Evolutionary conservation across 2,888 invertebrate species (phyloP).

Genomic region (Drosophila engyochracea): DNA sequence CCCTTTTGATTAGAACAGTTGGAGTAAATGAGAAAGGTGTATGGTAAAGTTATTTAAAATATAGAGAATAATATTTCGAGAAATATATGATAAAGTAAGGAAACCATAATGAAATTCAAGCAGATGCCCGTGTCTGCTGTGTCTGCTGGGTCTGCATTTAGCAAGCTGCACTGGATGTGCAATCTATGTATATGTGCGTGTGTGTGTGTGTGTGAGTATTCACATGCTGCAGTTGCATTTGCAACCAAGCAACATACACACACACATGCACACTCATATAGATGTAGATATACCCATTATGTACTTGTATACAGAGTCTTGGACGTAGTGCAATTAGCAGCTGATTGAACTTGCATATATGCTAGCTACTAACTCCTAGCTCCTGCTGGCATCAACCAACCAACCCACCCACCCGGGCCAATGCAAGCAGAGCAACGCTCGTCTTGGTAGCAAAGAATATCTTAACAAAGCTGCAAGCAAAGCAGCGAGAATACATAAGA

Average conservation of each 20-base stretch:
- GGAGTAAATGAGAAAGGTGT: not conserved
- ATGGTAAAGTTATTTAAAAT: not conserved
- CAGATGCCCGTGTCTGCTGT: not conserved
- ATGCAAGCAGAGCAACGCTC: conserved; percentile 50
- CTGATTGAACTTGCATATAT: conserved; percentile 77
- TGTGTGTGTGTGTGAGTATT: conserved; percentile 2
- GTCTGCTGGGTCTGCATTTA: conserved; percentile 10
- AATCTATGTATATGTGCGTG: conserved; percentile 7
- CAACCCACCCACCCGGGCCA: not conserved
- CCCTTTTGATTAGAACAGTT: not conserved
- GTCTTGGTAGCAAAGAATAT: conserved; percentile 79
- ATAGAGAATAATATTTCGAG: not conserved
- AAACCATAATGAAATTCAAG: conserved; percentile 25
- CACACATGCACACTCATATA: conserved; percentile 6
- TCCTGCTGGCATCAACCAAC: conserved; percentile 47
- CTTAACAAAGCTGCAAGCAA: conserved; percentile 73
- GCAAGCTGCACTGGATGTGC: conserved; percentile 15
- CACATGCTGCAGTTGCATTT: conserved; percentile 39
- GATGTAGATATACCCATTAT: conserved; percentile 6
- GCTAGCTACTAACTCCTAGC: conserved; percentile 48
- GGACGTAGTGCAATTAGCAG: conserved; percentile 72
- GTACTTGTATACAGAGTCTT: conserved; percentile 41
- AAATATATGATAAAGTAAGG: conserved; percentile 1
- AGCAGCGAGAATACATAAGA: conserved; percentile 64
- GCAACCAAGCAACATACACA: conserved; percentile 5